These are phyloP conservation scores for Zophobas atratus DNA, from an alignment of 1,140 invertebrate species.

Conservation along the genomic window DNA sequence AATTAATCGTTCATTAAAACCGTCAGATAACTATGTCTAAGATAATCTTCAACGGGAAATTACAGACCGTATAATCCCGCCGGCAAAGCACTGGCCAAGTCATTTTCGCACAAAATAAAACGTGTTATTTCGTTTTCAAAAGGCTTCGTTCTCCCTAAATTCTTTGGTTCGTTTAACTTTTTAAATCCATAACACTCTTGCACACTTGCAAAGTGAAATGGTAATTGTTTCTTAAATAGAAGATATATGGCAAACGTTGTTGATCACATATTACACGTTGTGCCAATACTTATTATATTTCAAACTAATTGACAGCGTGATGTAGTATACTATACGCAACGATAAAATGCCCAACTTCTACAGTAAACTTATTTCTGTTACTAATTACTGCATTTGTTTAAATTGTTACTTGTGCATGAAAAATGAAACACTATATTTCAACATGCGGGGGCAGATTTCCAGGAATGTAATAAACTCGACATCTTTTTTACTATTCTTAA, in stretches of 20 bases:
- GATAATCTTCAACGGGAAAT: slow-evolving; percentile 39
- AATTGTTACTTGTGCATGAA: too few species aligned
- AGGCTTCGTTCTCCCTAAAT: slow-evolving; percentile 24
- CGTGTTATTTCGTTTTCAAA: slow-evolving; percentile 34
- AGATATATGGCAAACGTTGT: too few species aligned
- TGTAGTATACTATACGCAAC: too few species aligned
- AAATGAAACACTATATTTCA: too few species aligned
- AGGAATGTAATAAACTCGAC: slow-evolving; percentile 12
- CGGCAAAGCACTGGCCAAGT: slow-evolving; percentile 5
- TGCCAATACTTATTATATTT: too few species aligned
- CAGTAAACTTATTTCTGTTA: too few species aligned
- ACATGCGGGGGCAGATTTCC: not conserved
- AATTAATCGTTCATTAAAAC: slow-evolving; percentile 30
- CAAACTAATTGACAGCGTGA: too few species aligned
- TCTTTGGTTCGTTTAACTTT: slow-evolving; percentile 15
- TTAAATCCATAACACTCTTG: slow-evolving; percentile 10
- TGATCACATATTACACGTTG: too few species aligned
- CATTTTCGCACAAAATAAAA: slow-evolving; percentile 35
- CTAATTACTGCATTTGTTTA: too few species aligned
- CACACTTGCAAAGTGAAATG: not conserved
- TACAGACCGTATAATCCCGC: slow-evolving; percentile 27
- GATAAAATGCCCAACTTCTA: too few species aligned
- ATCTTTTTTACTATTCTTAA: slow-evolving; percentile 24
- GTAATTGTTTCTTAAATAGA: too few species aligned
- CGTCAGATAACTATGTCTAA: slow-evolving; percentile 20